Conservation (phyloP, 1,140 invertebrate species). For the Cardiocondyla obscurior region DNA sequence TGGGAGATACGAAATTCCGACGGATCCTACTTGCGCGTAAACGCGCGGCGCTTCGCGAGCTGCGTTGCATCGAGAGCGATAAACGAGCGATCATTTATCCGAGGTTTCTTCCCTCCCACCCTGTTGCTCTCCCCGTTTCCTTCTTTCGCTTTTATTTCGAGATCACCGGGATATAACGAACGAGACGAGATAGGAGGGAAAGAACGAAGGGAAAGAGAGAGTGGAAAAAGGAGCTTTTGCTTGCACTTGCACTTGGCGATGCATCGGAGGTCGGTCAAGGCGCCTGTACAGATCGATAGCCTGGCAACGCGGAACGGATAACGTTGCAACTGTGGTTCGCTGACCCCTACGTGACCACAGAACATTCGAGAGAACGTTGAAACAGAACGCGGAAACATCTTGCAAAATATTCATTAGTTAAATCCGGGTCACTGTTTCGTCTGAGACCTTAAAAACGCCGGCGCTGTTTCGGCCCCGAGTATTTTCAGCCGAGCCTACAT, state of each 20-base stretch:
- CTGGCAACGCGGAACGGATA: constrained; percentile 79
- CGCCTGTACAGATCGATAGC: constrained; percentile 81
- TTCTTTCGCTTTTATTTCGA: constrained; percentile 25
- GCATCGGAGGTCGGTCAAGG: constrained; percentile 82
- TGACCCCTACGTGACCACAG: constrained; percentile 69
- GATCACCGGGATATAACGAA: not conserved
- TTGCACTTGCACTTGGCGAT: constrained; percentile 83
- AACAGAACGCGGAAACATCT: constrained; percentile 19
- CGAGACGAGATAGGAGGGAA: not conserved
- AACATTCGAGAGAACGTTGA: constrained; percentile 48
- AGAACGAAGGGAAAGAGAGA: not conserved
- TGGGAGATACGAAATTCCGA: constrained; percentile 1
- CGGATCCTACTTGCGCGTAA: not conserved
- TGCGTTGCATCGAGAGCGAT: not conserved
- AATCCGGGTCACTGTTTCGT: not conserved
- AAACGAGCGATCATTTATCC: not conserved
- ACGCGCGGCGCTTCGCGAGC: not conserved
- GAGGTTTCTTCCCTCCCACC: not conserved
- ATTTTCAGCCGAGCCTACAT: not conserved
- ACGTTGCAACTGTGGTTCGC: constrained; percentile 74
- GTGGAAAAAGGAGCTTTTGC: constrained; percentile 75
- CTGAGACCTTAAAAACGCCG: no score
- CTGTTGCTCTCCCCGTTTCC: constrained; percentile 8
- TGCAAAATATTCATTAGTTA: constrained; percentile 5
- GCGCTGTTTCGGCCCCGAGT: no score